phyloP scores from a whole-genome alignment of 2,797 vertebrate species.

The Lutjanus argentimaculatus region DNA sequence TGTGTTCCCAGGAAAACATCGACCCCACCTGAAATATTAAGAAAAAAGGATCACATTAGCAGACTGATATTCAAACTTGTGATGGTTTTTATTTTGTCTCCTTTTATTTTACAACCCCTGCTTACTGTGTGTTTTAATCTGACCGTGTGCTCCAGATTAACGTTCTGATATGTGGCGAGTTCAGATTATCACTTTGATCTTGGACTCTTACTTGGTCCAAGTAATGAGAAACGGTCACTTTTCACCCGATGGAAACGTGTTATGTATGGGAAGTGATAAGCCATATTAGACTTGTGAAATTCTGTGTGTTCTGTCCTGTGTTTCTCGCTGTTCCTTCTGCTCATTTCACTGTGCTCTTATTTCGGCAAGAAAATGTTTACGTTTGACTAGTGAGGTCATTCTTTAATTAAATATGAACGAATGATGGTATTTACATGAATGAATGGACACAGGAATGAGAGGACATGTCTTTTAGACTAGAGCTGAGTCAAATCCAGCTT shows the following conservation, averaged over 20 bases:
- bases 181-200: constrained; percentile 1
- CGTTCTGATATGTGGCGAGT: neutral
- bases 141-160: constrained; percentile 1
- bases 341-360: constrained; percentile 34
- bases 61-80: neutral
- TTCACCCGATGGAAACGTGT: constrained; percentile 31
- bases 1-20: neutral
- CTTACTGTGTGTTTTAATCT: neutral
- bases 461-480: neutral
- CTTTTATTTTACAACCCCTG: neutral
- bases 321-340: constrained; percentile 18
- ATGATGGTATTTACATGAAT: constrained; percentile 17
- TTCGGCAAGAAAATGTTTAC: constrained; percentile 11
- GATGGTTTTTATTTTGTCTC: neutral
- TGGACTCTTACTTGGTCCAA: neutral
- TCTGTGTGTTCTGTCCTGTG: constrained; percentile 27
- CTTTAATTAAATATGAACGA: constrained; percentile 10
- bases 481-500: neutral
- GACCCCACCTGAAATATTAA: neutral
- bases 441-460: neutral
- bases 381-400: neutral
- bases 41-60: neutral
- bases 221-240: neutral
- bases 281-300: constrained; percentile 56
- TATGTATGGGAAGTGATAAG: constrained; percentile 50